Evolutionary conservation across 2,797 vertebrate species (phyloP), one percentile per base, ranked within the genome.

Genomic region (Danio kyathit): DNA sequence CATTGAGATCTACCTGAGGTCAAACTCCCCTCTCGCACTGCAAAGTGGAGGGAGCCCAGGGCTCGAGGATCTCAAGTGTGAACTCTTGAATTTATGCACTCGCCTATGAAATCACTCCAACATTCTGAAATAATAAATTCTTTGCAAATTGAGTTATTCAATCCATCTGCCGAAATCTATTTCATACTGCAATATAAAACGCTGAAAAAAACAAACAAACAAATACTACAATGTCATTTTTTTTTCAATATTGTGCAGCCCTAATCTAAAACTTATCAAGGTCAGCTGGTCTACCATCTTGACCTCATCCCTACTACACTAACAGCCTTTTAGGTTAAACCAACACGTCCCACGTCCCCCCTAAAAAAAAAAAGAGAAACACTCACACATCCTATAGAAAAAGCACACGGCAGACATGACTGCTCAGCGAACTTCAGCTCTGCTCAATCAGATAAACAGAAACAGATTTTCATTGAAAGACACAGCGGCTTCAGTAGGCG

Each of bases 381-480:
- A 19, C 40, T 43, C n/a, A 29, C 13, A 17, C 0, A 7, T 46
- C 51, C 51, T 52, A 44, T 12, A 46, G 17, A 38, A 67, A 77
- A n/a, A 41, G 40, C 13, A 17, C 40, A 66, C 14, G 13, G 14
- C 64, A 49, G 29, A 41, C 7, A 14, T 21, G 52, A 16, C 54
- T 49, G 54, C 38, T 59, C 41, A 38, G 41, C 21, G 5, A 57
- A 67, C 75, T 57, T 77, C 19, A 77, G 16, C 21, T n/a, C 66
- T 13, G 16, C 65, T 48, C 16, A 38, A 69, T 69, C 54, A 69
- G 65, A 78, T 29, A 29, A 29, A 29, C 29, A n/a, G 48, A 69
- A 49, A 59, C 43, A 51, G 54, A 9, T 60, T 49, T 17, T 78
- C 12, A 69, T 40, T 12, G 52, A 56, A 66, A 61, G 19, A 43